Evolutionary conservation across 2,113 vertebrate genomes (phyloP), one percentile per base, ranked within the genome.

Genomic region (Prochilodus magdalenae): DNA sequence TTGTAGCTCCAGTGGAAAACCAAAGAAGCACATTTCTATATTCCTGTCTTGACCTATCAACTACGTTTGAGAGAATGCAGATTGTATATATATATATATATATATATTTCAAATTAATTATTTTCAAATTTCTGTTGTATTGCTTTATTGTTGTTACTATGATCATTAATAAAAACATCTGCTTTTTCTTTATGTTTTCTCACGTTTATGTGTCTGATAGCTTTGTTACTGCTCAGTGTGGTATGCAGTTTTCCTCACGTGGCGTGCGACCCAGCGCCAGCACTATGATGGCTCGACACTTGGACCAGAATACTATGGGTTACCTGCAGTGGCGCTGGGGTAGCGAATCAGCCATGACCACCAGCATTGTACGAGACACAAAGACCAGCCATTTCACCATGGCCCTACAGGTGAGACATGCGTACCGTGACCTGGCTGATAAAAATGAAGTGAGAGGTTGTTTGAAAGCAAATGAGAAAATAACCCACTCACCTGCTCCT

Each of bases 321-420:
- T 99, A 98, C 84, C 72, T 99, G 57, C 97, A 99, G 92, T 99
- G 97, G 97, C 94, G 98, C 0, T 98, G 98, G 96, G 97, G 98
- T 3, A 93, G 94, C 86, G 96, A 96, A 92, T 98, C 97, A 0
- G 95, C 98, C 90, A 99, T 99, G 97, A 98, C 97, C 65, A 97
- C 97, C 0, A 99, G 97, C 30, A 83, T 99, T 0, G 97, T 98
- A 67, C 92, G 98, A 26, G 98, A 99, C 89, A 99, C 98, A 5
- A 97, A 97, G 83, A 96, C 90, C 91, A 97, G 96, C 90, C 97
- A 99, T 84, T 96, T 98, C 86, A 98, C 96, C 0, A 51, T 98
- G 79, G 96, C 96, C 0, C 88, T 99, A 70, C 98, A 99, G 97
- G 98, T 98, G 85, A 80, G 57, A 0, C 18, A 5, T 12, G 18